A percentile compares a stretch with the other conserved stretches of the same genome.
phyloP scores from a whole-genome alignment of 2,888 invertebrate species.

The Eupithecia abbreviata region DNA sequence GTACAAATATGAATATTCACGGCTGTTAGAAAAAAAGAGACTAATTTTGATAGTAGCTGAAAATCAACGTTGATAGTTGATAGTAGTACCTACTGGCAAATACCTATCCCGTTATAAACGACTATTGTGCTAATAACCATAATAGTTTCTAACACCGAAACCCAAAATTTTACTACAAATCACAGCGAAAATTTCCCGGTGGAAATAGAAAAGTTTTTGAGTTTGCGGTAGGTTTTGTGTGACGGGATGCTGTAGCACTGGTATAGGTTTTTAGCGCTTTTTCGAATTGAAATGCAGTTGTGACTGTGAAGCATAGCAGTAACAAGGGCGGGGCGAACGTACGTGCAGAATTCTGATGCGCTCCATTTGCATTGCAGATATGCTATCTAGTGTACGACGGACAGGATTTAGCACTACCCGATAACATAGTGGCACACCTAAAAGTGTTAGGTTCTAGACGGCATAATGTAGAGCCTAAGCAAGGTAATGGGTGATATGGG shows the following conservation, averaged over 20 bases:
- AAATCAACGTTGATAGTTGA: no score
- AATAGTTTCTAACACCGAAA: no score
- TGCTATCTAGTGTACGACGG: slow-evolving; percentile 54
- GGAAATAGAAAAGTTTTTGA: not conserved
- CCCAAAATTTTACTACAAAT: no score
- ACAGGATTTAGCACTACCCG: slow-evolving; percentile 68
- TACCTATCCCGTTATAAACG: no score
- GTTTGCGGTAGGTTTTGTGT: not conserved
- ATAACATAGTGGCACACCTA: slow-evolving; percentile 51
- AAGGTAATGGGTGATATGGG: not conserved
- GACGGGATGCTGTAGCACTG: not conserved
- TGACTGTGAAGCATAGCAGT: slow-evolving; percentile 41
- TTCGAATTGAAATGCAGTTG: slow-evolving; percentile 46
- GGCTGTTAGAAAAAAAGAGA: not conserved
- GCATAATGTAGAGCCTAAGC: not conserved
- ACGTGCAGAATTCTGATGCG: slow-evolving; percentile 58
- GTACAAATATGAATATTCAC: not conserved
- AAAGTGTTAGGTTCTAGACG: not conserved
- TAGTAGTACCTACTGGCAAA: no score
- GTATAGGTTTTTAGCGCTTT: slow-evolving; percentile 18
- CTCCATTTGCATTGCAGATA: slow-evolving; percentile 74
- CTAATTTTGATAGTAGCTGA: not conserved
- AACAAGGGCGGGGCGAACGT: slow-evolving; percentile 46
- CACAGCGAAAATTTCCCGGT: not conserved
- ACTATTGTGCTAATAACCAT: no score